Base-by-base conservation (phyloP, 1,140 invertebrate genomes). In the Elysia chlorotica region DNA sequence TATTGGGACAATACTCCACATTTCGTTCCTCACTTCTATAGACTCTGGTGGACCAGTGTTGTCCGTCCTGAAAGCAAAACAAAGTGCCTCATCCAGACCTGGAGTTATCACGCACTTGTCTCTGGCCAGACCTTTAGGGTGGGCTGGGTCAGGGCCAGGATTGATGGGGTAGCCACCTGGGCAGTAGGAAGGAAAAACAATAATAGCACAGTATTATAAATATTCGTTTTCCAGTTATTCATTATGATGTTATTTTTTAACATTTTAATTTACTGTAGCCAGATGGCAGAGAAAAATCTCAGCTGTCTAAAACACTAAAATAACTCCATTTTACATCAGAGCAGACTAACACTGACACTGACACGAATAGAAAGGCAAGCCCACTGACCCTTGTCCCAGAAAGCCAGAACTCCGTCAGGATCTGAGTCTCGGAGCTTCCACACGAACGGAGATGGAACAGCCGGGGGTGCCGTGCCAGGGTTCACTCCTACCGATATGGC, bases 401-500 rank as follows among this genome's bases (percentile, higher is more conserved):
- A 78, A 38, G 73, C 79, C 66, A 82, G 68, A 21, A 82, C 65
- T 30, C 74, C 73, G 35, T 78, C 68, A 19, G 74, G 56, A 56
- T 76, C 73, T 21, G 76, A 63, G 33, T 65, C 69, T n/a, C 53
- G 33, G 38, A 75, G 74, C 53, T 76, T 77, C 83, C 83, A 85
- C 3, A 71, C 65, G 66, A 85, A 85, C 10, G 82, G 67, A n/a
- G 71, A 78, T 4, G 84, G 82, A 2, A 84, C 78, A 31, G 67
- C 82, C 17, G 84, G 84, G 6, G 84, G 84, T 25, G 76, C 75
- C 3, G 83, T 79, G 4, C 71, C 77, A 21, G 70, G 57, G 76
- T 85, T 85, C 14, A 85, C 84, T 17, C 84, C 84, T 36, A 84
- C 83, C 35, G 81, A 78, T 3, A 85, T 75, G 53, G 76, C 80